These are phyloP conservation scores for human DNA, from an alignment of 2,113 vertebrate genomes.

Conservation along the genomic window DNA sequence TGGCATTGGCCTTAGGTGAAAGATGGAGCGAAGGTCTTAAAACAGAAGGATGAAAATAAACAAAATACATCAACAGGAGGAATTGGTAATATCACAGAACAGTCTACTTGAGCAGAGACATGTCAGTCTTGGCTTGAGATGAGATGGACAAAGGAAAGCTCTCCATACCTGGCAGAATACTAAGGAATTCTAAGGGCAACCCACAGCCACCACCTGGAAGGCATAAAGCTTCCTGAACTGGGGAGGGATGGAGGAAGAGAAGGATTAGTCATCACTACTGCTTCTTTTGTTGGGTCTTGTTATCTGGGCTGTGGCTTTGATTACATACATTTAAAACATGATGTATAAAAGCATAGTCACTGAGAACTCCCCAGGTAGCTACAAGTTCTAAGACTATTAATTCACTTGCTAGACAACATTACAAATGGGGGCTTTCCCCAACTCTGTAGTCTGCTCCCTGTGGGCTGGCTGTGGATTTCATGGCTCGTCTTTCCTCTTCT, in stretches of 20 bases:
- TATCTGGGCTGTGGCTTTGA: neutral
- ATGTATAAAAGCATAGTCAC: accelerated
- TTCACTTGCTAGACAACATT: accelerated
- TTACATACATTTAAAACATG: too few species aligned
- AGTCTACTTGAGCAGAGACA: neutral
- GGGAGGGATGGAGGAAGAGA: too few species aligned
- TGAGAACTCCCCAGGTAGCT: neutral
- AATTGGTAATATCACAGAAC: neutral
- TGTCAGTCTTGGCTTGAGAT: neutral
- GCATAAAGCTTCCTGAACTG: neutral
- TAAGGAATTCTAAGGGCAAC: neutral
- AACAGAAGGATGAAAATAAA: neutral
- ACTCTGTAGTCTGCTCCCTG: neutral
- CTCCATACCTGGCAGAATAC: neutral
- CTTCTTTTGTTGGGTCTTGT: neutral
- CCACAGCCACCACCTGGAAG: too few species aligned
- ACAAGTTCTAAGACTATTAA: neutral
- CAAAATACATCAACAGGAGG: neutral
- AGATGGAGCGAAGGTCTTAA: neutral
- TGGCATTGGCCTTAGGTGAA: neutral
- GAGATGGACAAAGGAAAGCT: neutral
- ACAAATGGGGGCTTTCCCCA: too few species aligned
- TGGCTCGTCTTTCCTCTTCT: too few species aligned
- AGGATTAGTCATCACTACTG: accelerated
- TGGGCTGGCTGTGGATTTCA: neutral